Percentiles rank a stretch among this genome's conserved stretches.
phyloP scores from a whole-genome alignment of 2,797 vertebrate species.

The Rhynchotus rufescens region DNA sequence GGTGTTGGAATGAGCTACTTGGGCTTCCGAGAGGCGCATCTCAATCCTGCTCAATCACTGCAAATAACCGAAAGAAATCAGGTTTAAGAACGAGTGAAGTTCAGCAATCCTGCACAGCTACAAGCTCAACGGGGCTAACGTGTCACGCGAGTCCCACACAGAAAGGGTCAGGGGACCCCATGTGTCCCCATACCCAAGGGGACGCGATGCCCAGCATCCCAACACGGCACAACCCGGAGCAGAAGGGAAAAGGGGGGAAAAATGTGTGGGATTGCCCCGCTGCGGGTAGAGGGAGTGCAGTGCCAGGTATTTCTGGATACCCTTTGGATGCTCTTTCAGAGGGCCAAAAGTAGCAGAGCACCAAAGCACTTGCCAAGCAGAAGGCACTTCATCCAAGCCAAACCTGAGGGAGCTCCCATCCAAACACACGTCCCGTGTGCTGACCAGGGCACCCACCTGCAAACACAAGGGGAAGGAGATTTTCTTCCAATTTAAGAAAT shows the following conservation, averaged over 20 bases:
- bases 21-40: rapidly evolving
- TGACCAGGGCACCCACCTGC: not conserved
- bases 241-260: rapidly evolving
- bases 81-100: not conserved
- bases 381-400: not conserved
- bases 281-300: not conserved
- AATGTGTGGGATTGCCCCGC: not conserved
- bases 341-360: not conserved
- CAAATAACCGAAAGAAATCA: not conserved
- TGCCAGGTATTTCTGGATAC: not conserved
- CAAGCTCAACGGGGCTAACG: not conserved
- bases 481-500: no score
- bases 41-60: not conserved
- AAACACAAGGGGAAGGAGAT: no score
- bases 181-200: not conserved
- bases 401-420: not conserved
- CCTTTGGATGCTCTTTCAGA: not conserved
- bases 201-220: no score
- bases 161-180: no score
- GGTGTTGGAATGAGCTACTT: rapidly evolving
- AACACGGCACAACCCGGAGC: not conserved
- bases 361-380: not conserved
- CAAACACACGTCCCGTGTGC: not conserved
- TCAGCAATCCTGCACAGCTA: not conserved
- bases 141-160: rapidly evolving